These are phyloP conservation scores for Catagonus wagneri DNA, from an alignment of 2,113 vertebrate genomes.

Conservation along the genomic window DNA sequence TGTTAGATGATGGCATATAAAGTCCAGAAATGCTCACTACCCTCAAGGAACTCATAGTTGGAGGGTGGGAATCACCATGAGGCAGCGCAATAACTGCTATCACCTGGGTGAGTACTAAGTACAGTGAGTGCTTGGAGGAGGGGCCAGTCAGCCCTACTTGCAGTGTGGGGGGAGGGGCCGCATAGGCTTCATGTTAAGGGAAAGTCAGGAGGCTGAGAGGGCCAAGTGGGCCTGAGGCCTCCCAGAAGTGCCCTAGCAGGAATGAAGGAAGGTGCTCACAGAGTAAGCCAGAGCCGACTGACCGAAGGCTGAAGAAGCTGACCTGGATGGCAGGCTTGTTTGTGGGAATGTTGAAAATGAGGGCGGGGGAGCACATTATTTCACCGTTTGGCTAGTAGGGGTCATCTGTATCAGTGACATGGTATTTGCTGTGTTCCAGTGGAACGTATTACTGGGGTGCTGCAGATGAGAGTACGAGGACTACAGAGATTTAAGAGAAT, in stretches of 20 bases:
- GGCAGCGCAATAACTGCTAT: neutral
- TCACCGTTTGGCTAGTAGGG: slow-evolving; percentile 18
- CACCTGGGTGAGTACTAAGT: neutral
- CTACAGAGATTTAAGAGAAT: slow-evolving; percentile 37
- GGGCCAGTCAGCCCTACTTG: neutral
- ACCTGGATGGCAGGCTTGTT: neutral
- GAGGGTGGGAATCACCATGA: neutral
- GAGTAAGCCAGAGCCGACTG: neutral
- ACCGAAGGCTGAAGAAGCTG: neutral
- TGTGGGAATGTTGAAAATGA: slow-evolving; percentile 47
- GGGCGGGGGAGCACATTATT: neutral
- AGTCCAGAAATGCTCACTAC: slow-evolving; percentile 22
- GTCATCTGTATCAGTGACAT: slow-evolving; percentile 21
- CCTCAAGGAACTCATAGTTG: slow-evolving; percentile 50
- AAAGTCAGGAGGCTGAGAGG: neutral
- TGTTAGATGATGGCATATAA: neutral
- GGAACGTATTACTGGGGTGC: slow-evolving; percentile 10
- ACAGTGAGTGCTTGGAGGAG: neutral
- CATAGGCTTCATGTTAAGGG: neutral
- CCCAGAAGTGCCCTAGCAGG: slow-evolving; percentile 1
- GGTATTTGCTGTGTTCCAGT: slow-evolving; percentile 29
- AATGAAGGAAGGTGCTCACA: neutral
- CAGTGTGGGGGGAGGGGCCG: neutral
- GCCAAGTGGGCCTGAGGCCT: neutral
- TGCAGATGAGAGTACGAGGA: neutral